Base-by-base conservation (phyloP, 1,140 invertebrate species). In the Grapholita molesta region DNA sequence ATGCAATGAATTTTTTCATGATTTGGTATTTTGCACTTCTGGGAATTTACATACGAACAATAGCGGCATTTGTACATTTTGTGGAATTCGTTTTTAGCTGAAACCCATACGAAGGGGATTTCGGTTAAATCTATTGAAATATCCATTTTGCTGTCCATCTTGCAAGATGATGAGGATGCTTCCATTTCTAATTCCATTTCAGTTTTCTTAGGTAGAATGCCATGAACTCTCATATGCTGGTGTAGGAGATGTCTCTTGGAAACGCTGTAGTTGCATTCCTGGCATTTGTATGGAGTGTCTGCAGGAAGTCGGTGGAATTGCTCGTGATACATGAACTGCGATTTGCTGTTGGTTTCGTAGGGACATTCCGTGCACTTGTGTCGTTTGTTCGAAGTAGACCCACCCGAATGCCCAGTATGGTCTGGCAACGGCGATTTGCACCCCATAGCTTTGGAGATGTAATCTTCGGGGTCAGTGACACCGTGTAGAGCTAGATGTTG, bases 11-110 rank as follows among this genome's bases (percentile, higher is more conserved):
- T 96, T 84, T 95, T 95, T 85, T 98, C 96, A 86, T 98, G 97
- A 72, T 97, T 96, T n/a, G 94, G 94, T 30, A 98, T 95, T 83
- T 97, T 97, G 32, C 95, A 94, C 89, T 96, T 95, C 32, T 95
- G 90, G 7, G 94, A 91, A 80, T 97, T 97, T 0, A 97, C 95
- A 84, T 97, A 96, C 0, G 97, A 97, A 86, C 97, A 98, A 79
- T 94, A 95, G 30, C 95, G 93, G 82, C 97, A 98, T 80, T 97
- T 97, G 76, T 96, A 95, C 94, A 98, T 96, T 88, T 97, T 97
- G 8, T 94, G 94, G 69, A 97, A 95, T 9, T 94, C 94, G 18
- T 95, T 95, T 71, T 94, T 93, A 5, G 93, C 93, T 0, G 95
- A 95, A 0, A 96, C 95, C 95, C 95, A 96, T 1, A 96, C 95